Percentiles rank a stretch among this genome's conserved stretches.
These are phyloP conservation scores for Eumeta japonica DNA, from an alignment of 1,140 invertebrate species.

Conservation along the genomic window DNA sequence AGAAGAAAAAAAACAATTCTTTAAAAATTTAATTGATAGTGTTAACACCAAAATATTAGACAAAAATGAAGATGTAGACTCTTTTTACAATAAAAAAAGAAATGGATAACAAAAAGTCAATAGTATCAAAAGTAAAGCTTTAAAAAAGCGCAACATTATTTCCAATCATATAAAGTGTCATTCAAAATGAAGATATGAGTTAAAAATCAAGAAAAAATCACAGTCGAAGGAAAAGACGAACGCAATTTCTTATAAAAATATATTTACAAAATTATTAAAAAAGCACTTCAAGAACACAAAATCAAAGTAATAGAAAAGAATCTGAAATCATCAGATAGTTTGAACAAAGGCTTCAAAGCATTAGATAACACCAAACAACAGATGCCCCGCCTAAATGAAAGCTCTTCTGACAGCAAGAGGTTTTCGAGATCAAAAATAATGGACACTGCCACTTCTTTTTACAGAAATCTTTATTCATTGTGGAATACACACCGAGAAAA, in stretches of 20 bases:
- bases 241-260: conserved; percentile 2
- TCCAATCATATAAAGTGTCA: neutral
- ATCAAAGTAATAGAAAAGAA: neutral
- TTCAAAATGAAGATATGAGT: neutral
- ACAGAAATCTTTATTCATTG: too few relatives aligned
- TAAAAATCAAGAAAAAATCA: neutral
- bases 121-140: neutral
- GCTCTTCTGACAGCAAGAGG: too few relatives aligned
- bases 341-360: conserved; percentile 1
- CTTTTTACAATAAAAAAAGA: neutral
- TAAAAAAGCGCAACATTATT: neutral
- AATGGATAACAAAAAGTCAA: neutral
- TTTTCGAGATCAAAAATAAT: too few relatives aligned
- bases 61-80: neutral
- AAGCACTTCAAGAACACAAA: conserved; percentile 1
- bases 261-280: conserved; percentile 1
- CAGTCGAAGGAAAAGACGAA: conserved; percentile 2
- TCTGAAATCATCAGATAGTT: neutral
- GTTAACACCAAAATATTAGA: conserved; percentile 1
- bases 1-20: too few relatives aligned
- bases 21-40: too few relatives aligned
- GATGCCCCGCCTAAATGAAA: neutral
- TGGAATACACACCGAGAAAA: too few relatives aligned
- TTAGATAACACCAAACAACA: neutral
- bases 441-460: too few relatives aligned